phyloP scores from a whole-genome alignment of 2,888 invertebrate species.

The Athalia rosae region DNA sequence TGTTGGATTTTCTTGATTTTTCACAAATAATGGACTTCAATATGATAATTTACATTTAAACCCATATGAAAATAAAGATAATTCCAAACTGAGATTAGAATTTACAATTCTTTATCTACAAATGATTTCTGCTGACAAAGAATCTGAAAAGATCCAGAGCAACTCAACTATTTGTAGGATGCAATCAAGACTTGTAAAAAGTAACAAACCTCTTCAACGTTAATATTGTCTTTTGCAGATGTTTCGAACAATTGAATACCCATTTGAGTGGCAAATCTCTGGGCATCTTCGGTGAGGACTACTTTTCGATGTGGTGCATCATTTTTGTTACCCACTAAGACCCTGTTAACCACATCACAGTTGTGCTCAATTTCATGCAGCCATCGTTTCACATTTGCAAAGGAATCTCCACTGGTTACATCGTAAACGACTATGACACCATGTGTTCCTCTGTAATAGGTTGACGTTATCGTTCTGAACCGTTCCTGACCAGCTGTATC shows the following conservation, averaged over 20 bases:
- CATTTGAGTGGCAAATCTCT: conserved; percentile 98
- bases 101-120: too few species aligned
- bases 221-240: conserved; percentile 98
- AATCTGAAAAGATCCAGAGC: too few species aligned
- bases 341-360: conserved; percentile 99
- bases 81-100: too few species aligned
- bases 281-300: conserved; percentile 97
- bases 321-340: conserved; percentile 98
- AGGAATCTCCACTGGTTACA: conserved; percentile 98
- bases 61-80: too few species aligned
- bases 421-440: conserved; percentile 99
- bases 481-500: conserved; percentile 98
- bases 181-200: neutral
- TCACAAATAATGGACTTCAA: too few species aligned
- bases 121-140: too few species aligned
- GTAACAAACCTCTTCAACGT: conserved; percentile 97
- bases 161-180: conserved; percentile 5
- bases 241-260: conserved; percentile 98
- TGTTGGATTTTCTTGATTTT: too few species aligned
- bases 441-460: conserved; percentile 99
- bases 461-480: conserved; percentile 98
- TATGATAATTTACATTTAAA: too few species aligned
- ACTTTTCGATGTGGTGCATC: conserved; percentile 96
- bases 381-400: conserved; percentile 99
- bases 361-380: conserved; percentile 99